Evolutionary conservation across 2,113 vertebrate genomes (phyloP).

Genomic region (Dasyprocta punctata): DNA sequence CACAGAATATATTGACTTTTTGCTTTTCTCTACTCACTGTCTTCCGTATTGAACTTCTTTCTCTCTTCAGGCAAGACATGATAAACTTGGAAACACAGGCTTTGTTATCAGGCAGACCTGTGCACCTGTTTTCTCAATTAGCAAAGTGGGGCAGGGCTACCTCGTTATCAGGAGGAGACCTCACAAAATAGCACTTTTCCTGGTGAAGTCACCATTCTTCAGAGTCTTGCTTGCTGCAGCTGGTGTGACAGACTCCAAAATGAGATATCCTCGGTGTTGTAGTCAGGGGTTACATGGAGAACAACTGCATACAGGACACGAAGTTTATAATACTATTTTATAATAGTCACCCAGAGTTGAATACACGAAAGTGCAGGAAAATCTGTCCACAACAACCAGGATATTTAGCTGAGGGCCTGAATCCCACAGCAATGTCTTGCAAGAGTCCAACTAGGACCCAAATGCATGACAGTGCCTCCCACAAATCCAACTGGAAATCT

Average conservation of each 20-base stretch:
- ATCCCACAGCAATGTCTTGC: no score
- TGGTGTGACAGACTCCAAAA: not conserved
- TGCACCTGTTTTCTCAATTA: not conserved
- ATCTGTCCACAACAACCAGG: no score
- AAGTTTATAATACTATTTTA: no score
- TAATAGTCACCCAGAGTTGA: no score
- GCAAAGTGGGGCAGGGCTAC: not conserved
- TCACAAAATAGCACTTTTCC: not conserved
- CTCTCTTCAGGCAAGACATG: not conserved
- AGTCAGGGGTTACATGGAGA: no score
- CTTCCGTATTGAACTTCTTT: not conserved
- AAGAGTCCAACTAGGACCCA: no score
- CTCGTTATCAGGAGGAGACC: not conserved
- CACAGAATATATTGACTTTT: not conserved
- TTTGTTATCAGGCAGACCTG: not conserved
- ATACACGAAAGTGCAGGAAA: no score
- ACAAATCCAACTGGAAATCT: no score
- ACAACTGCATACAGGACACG: no score
- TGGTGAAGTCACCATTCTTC: not conserved
- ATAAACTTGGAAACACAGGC: not conserved
- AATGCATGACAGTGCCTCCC: no score
- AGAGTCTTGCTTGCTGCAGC: not conserved
- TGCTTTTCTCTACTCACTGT: not conserved
- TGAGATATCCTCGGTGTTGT: not conserved
- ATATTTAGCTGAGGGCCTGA: no score